These are phyloP conservation scores for Chrysolina americana DNA, from an alignment of 2,888 invertebrate species.

Conservation along the genomic window DNA sequence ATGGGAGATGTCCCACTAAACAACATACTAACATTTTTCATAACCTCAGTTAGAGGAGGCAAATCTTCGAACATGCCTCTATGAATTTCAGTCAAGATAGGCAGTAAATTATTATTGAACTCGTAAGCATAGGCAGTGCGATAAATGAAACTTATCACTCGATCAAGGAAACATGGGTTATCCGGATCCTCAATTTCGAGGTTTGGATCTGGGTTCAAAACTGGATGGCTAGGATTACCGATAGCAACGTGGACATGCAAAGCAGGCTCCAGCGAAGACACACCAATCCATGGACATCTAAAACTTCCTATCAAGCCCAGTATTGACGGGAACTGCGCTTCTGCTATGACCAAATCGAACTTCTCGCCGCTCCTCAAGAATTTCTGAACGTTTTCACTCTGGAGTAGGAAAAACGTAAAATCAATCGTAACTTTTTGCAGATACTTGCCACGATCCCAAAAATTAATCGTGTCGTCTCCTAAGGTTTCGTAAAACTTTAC, in stretches of 20 bases:
- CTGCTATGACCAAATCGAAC: slow-evolving; percentile 62
- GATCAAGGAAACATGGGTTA: slow-evolving; percentile 57
- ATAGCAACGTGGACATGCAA: slow-evolving; percentile 57
- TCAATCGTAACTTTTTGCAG: slow-evolving; percentile 10
- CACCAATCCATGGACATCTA: slow-evolving; percentile 62
- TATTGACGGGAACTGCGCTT: slow-evolving; percentile 56
- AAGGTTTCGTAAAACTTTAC: slow-evolving; percentile 39
- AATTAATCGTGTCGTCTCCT: slow-evolving; percentile 28
- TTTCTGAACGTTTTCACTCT: slow-evolving; percentile 12
- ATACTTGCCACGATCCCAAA: slow-evolving; percentile 21
- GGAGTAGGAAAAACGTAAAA: slow-evolving; percentile 18
- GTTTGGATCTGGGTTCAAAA: slow-evolving; percentile 62
- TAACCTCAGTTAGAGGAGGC: slow-evolving; percentile 55
- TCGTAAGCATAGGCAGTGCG: slow-evolving; percentile 30
- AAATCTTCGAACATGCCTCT: slow-evolving; percentile 57
- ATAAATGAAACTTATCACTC: slow-evolving; percentile 54
- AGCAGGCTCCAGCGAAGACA: slow-evolving; percentile 61
- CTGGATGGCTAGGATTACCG: slow-evolving; percentile 63
- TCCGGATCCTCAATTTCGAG: slow-evolving; percentile 49
- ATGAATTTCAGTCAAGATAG: slow-evolving; percentile 21
- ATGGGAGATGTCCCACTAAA: slow-evolving; percentile 63
- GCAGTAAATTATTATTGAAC: slow-evolving; percentile 24
- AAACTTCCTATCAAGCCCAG: slow-evolving; percentile 60
- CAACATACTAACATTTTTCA: slow-evolving; percentile 61
- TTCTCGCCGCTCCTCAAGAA: slow-evolving; percentile 55